Evolutionary conservation across 2,797 vertebrate genomes (phyloP).

Genomic region (Ceryle rudis): DNA sequence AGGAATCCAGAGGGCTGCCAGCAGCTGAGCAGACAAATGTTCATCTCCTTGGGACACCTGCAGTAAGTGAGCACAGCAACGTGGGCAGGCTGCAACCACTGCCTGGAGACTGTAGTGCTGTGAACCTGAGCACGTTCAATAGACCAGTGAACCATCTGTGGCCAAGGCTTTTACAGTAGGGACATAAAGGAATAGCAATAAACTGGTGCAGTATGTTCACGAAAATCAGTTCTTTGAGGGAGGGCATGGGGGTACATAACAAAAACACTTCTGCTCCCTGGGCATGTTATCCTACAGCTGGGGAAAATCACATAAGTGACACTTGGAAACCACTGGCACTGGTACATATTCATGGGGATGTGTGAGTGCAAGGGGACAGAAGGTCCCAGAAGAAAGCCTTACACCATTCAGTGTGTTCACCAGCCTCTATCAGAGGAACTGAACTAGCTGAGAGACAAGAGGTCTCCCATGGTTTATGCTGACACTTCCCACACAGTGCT

Average conservation of each 20-base stretch:
- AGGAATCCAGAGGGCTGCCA: background rate
- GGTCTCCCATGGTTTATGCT: background rate
- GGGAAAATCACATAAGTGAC: background rate
- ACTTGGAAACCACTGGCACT: background rate
- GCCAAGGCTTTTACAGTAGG: background rate
- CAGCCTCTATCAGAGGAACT: background rate
- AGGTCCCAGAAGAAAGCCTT: background rate
- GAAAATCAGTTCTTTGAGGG: background rate
- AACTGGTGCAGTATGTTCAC: background rate
- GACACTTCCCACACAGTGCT: fast-evolving
- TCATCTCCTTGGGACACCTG: background rate
- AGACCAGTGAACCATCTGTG: background rate
- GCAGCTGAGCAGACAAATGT: background rate
- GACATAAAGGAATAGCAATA: background rate
- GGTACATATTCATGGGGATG: fast-evolving
- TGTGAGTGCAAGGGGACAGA: background rate
- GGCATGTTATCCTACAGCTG: background rate
- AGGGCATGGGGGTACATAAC: fast-evolving
- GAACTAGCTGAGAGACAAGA: background rate
- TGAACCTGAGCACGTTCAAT: fast-evolving
- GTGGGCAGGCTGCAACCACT: fast-evolving
- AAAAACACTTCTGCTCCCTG: background rate
- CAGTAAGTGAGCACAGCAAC: fast-evolving
- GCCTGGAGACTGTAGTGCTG: background rate
- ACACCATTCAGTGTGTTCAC: background rate